These are phyloP conservation scores for Eilema griseolum DNA, from an alignment of 2,888 invertebrate species.

Conservation along the genomic window DNA sequence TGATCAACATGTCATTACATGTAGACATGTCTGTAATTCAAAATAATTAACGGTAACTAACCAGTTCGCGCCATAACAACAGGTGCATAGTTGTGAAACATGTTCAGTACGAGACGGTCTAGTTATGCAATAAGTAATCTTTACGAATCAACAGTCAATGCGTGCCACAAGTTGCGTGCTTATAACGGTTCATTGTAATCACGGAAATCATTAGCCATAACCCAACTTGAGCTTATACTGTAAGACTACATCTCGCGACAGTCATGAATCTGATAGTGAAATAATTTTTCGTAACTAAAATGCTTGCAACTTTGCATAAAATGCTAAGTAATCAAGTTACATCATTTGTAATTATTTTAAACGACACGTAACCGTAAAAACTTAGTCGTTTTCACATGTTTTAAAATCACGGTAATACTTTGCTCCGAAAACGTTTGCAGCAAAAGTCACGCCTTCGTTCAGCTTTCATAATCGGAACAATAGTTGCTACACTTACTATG, in stretches of 20 bases:
- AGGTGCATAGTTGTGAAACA: slow-evolving; percentile 78
- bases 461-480: slow-evolving; percentile 77
- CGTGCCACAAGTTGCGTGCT: slow-evolving; percentile 68
- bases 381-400: slow-evolving; percentile 30
- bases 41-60: slow-evolving; percentile 66
- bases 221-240: slow-evolving; percentile 28
- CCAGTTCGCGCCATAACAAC: slow-evolving; percentile 69
- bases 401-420: slow-evolving; percentile 32
- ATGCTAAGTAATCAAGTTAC: slow-evolving; percentile 27
- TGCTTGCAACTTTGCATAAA: slow-evolving; percentile 14
- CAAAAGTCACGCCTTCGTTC: slow-evolving; percentile 51
- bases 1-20: slow-evolving; percentile 26
- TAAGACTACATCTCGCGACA: slow-evolving; percentile 48
- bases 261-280: slow-evolving; percentile 24
- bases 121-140: slow-evolving; percentile 81
- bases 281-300: slow-evolving; percentile 30
- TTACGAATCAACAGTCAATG: slow-evolving; percentile 74
- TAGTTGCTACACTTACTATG: slow-evolving; percentile 78
- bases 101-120: slow-evolving; percentile 69
- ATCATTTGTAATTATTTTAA: slow-evolving; percentile 27
- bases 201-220: slow-evolving; percentile 69
- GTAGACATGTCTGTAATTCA: slow-evolving; percentile 29
- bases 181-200: slow-evolving; percentile 79
- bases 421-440: slow-evolving; percentile 25
- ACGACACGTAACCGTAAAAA: slow-evolving; percentile 19